These are phyloP conservation scores for Agrypnia vestita DNA, from an alignment of 1,140 invertebrate species.

Conservation along the genomic window DNA sequence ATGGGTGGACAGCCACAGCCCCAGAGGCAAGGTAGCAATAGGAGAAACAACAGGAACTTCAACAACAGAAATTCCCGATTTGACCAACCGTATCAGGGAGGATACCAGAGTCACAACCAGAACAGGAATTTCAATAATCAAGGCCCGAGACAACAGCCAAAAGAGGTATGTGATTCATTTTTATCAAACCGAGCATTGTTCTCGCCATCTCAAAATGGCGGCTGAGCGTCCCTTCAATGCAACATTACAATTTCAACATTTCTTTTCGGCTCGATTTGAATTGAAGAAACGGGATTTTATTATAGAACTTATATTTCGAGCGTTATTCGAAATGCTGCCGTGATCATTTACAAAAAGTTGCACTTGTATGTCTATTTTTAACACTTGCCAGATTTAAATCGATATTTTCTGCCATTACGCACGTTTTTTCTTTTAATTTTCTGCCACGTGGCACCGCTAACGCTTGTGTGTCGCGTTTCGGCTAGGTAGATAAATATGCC, in stretches of 20 bases:
- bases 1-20: slow-evolving; percentile 54
- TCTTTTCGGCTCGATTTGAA: no score
- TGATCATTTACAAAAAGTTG: no score
- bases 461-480: no score
- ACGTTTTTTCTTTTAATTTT: no score
- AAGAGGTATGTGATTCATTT: slow-evolving; percentile 17
- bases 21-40: slow-evolving; percentile 35
- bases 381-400: not conserved
- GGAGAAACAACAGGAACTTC: slow-evolving; percentile 32
- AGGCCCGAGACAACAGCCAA: not conserved
- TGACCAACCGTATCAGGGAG: slow-evolving; percentile 33
- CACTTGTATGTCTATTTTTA: not conserved
- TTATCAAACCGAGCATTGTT: not conserved
- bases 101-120: slow-evolving; percentile 40
- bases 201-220: slow-evolving; percentile 32
- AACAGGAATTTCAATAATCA: slow-evolving; percentile 38
- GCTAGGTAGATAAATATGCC: no score
- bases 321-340: no score
- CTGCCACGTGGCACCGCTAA: no score
- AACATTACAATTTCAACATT: not conserved
- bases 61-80: slow-evolving; percentile 31
- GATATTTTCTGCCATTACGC: no score
- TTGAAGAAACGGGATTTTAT: no score
- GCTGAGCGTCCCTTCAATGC: slow-evolving; percentile 3
- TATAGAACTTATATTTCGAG: no score